A percentile compares a stretch with the other conserved stretches of the same genome.
These are phyloP conservation scores for Camponotus fellah DNA, from an alignment of 2,888 invertebrate genomes.

Conservation along the genomic window DNA sequence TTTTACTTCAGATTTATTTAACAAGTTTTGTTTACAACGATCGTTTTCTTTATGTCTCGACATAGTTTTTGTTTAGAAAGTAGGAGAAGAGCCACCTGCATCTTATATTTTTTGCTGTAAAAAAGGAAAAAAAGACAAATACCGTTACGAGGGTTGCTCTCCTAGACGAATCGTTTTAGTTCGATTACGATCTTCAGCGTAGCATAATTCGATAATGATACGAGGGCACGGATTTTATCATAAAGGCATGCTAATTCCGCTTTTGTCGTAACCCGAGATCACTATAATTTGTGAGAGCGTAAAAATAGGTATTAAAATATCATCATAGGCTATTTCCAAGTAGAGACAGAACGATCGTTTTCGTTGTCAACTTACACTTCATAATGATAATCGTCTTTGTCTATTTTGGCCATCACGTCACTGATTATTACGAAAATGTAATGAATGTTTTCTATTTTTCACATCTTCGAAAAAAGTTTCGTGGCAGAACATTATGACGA, in stretches of 20 bases:
- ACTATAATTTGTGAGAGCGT: conserved; percentile 80
- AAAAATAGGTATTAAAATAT: conserved; percentile 83
- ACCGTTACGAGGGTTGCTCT: conserved; percentile 76
- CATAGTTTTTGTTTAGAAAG: conserved; percentile 8
- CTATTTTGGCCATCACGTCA: background rate
- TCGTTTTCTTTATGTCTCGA: background rate
- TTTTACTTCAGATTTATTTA: conserved; percentile 7
- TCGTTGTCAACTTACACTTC: conserved; percentile 71
- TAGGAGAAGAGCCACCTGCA: conserved; percentile 13
- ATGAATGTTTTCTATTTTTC: conserved; percentile 12
- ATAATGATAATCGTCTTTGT: conserved; percentile 42
- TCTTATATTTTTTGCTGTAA: conserved; percentile 30
- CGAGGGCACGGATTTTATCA: conserved; percentile 81
- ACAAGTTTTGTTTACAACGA: background rate
- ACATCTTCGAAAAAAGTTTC: background rate
- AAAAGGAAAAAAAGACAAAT: conserved; percentile 59
- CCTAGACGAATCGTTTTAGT: conserved; percentile 79
- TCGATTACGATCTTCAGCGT: conserved; percentile 83
- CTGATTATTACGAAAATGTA: conserved; percentile 1
- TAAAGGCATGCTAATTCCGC: conserved; percentile 84
- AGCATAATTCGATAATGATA: conserved; percentile 85
- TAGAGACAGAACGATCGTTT: conserved; percentile 43
- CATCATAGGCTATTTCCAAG: conserved; percentile 75
- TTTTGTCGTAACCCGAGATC: conserved; percentile 82
- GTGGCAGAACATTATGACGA: background rate